Base-by-base conservation (phyloP, 2,888 invertebrate genomes). In the Pemphredon lugubris region DNA sequence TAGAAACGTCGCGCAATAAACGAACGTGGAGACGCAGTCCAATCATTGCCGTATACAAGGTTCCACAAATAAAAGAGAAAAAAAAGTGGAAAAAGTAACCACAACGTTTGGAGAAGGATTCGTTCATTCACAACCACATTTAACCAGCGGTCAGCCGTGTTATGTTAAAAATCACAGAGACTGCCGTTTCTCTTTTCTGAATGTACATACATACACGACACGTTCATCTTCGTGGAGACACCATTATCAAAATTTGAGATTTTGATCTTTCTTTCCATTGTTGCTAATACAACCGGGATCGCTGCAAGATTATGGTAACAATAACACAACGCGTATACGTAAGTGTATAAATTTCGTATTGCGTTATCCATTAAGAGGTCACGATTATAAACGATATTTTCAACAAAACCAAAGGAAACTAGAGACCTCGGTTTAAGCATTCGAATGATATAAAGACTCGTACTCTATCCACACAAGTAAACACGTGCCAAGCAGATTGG, bases 81-180 rank as follows among this genome's bases (percentile, higher is more conserved):
- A 40, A 20, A 51, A 37, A 59, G 39, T 30, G 13, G 1, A 34
- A 58, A 11, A 21, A 20, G 13, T 53, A 11, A 34, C 9, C n/a
- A 34, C 34, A n/a, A n/a, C 34, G 34, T 34, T 34, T 2, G 48
- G 30, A 30, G 16, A 13, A 18, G 40, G 40, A 42, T 37, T 50
- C 50, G 37, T 60, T 77, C 69, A 40, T 54, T 86, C 86, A 86
- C 87, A 87, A 87, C 86, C 85, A 83, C 85, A 86, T 86, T 85
- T 85, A 83, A 84, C 84, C 86, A 86, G 86, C 86, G 84, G 84
- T 87, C 86, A 86, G 87, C 85, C 86, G 84, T 86, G 83, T 84
- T 67, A 78, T 69, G 57, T 74, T 81, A 75, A 81, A 82, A 81
- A 77, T 64, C 47, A 76, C 55, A 40, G 47, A 66, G 63, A 47